These are phyloP conservation scores for Anas bernieri DNA, from an alignment of 2,797 vertebrate genomes.

Conservation along the genomic window DNA sequence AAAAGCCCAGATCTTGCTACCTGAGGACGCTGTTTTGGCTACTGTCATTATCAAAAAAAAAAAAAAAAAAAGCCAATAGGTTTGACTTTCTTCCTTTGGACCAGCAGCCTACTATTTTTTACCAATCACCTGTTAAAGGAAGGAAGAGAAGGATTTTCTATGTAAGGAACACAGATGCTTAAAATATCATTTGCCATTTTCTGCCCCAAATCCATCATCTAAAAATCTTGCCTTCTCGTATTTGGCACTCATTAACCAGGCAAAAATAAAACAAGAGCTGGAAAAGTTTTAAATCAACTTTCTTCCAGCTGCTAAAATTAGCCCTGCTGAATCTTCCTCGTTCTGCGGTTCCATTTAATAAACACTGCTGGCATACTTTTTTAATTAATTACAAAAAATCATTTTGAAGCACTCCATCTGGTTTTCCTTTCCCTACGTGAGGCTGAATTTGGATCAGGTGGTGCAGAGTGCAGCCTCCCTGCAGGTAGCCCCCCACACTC, in stretches of 20 bases:
- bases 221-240: background rate
- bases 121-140: background rate
- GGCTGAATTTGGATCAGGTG: background rate
- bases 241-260: slow-evolving; percentile 4
- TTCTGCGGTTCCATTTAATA: background rate
- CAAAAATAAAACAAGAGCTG: background rate
- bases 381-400: slow-evolving; percentile 33
- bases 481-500: background rate
- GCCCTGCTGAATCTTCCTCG: slow-evolving; percentile 11
- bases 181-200: slow-evolving; percentile 14
- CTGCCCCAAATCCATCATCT: slow-evolving; percentile 60
- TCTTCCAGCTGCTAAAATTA: slow-evolving; percentile 53
- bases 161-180: background rate
- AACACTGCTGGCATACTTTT: background rate
- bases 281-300: slow-evolving; percentile 32
- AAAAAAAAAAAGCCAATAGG: background rate
- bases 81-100: background rate
- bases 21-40: background rate
- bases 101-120: background rate
- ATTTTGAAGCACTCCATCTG: slow-evolving; percentile 9
- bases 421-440: background rate
- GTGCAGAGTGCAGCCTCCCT: background rate
- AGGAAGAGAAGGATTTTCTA: background rate
- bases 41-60: background rate
- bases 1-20: background rate